Base-by-base conservation (phyloP, 1,140 invertebrate genomes). In the Drosophila murphyi region DNA sequence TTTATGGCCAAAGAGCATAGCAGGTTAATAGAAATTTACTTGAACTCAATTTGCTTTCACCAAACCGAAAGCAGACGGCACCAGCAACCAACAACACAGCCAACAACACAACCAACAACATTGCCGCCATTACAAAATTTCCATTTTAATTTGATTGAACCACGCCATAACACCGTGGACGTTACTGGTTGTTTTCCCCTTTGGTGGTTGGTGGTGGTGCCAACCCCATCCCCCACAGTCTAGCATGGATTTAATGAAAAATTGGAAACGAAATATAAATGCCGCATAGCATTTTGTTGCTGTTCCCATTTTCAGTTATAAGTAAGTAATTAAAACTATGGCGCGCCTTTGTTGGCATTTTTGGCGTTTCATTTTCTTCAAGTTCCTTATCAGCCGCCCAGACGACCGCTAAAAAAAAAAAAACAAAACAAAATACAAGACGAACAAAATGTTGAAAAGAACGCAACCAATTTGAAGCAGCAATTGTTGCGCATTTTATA, bases 11-110 rank as follows among this genome's bases (percentile, higher is more conserved):
- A 59, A 50, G 64, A 52, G 78, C 50, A 72, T 41, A 62, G 56
- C 69, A 85, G 85, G 89, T 91, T 91, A 91, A 87, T 79, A 91
- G 86, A 87, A 85, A 91, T 90, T 90, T 74, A 65, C 71, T 85
- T 85, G 68, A 91, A 91, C 82, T 85, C 90, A 75, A 86, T 82
- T 78, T 86, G 75, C 57, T 55, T 59, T 70, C 47, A 57, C 60
- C 78, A 68, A 69, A 76, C 69, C 29, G 8, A 62, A 62, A n/a
- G 8, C 31, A 28, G 41, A 47, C 52, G 35, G 41, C n/a, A 31
- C 45, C 7, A 50, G 20, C 47, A 60, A 43, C 39, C 7, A 2
- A 39, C 7, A 2, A 7, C 37, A 20, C 51, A 63, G 69, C 55
- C 35, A 70, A 63, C 39, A 67, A 7, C 37, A 20, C 51, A 63